Percentiles rank a stretch among this genome's conserved stretches.
Conservation (phyloP, 2,888 invertebrate species). For the Criorhina ranunculi region DNA sequence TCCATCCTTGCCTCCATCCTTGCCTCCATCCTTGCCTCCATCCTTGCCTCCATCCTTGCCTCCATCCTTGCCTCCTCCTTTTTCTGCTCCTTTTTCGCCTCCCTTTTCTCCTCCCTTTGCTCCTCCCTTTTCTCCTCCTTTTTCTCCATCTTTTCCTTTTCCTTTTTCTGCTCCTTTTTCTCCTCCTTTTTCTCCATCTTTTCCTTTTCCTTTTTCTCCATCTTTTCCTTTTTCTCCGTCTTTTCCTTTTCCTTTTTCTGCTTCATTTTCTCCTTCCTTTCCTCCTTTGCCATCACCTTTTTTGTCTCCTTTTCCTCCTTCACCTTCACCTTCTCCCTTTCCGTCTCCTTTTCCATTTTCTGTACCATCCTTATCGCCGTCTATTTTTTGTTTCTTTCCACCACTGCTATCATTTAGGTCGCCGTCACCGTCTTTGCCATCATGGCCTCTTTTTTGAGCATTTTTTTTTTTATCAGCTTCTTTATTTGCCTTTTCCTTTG, state of each 20-base stretch:
- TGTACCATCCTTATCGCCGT: background rate
- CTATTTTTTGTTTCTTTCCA: background rate
- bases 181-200: background rate
- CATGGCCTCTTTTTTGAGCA: background rate
- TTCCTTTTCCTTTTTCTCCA: background rate
- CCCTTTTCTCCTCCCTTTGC: too few species aligned
- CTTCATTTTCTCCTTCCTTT: background rate
- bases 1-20: too few species aligned
- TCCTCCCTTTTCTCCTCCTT: background rate
- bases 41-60: too few species aligned
- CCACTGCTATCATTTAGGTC: background rate
- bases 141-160: background rate
- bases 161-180: background rate
- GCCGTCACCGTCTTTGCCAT: background rate
- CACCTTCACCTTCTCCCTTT: background rate
- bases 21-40: too few species aligned
- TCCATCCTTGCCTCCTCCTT: too few species aligned
- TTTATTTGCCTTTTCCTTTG: slow-evolving; percentile 1
- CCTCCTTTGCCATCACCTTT: background rate
- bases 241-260: slow-evolving; percentile 4
- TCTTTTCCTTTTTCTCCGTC: background rate
- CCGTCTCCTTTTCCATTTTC: background rate
- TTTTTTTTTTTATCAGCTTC: background rate
- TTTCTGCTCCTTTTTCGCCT: too few species aligned
- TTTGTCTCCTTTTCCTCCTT: background rate